phyloP scores from a whole-genome alignment of 2,113 vertebrate genomes.

The Macroglossus sobrinus region DNA sequence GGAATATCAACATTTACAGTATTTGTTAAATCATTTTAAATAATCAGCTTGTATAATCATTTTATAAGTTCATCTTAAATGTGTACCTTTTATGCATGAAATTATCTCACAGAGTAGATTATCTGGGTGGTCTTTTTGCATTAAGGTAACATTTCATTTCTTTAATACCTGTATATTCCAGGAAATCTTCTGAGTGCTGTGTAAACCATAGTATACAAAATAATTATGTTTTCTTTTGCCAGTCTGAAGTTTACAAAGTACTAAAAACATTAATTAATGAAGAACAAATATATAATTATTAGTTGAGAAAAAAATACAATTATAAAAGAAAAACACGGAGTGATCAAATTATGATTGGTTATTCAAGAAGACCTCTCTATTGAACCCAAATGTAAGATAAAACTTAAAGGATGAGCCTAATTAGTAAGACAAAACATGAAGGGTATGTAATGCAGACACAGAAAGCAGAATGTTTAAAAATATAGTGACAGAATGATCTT shows the following conservation, averaged over 20 bases:
- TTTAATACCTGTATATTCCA: background rate
- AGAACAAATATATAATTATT: background rate
- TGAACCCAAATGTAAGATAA: background rate
- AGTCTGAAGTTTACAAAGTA: background rate
- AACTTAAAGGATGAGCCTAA: background rate
- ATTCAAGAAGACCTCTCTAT: background rate
- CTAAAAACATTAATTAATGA: background rate
- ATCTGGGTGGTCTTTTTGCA: background rate
- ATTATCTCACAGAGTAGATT: background rate
- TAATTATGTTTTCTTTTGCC: background rate
- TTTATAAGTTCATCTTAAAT: background rate
- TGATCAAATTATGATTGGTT: background rate
- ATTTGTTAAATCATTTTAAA: background rate
- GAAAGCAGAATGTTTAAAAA: background rate
- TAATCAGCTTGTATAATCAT: background rate
- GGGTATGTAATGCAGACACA: background rate
- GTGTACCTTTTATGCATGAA: background rate
- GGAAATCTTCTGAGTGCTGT: background rate
- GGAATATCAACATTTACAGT: background rate
- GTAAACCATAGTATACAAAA: background rate
- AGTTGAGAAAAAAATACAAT: background rate
- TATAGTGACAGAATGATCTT: background rate
- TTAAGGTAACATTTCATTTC: background rate
- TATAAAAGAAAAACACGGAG: background rate
- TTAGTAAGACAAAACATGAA: background rate